Evolutionary conservation across 2,888 invertebrate species (phyloP).

Genomic region (Microctonus brassicae): DNA sequence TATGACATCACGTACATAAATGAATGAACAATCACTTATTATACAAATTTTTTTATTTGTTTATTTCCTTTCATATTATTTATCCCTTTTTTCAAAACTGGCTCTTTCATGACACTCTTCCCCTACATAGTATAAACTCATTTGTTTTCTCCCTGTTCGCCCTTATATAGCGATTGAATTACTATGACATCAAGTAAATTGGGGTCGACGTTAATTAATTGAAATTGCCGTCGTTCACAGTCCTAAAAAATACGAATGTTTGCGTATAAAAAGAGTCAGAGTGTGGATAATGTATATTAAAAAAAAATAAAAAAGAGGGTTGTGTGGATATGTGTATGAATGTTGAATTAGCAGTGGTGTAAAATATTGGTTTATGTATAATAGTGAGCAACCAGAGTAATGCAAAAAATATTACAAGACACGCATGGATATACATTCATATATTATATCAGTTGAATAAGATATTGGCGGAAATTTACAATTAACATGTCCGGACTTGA

Average conservation of each 20-base stretch:
- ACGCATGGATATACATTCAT: background rate
- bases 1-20: too few species aligned
- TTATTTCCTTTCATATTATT: too few species aligned
- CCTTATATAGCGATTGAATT: conserved; percentile 22
- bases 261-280: background rate
- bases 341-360: too few species aligned
- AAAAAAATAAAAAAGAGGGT: too few species aligned
- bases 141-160: background rate
- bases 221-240: conserved; percentile 7
- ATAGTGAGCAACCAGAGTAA: background rate
- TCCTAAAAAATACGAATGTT: background rate
- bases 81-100: too few species aligned
- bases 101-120: too few species aligned
- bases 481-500: conserved; percentile 66
- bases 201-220: conserved; percentile 37
- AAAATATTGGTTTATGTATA: too few species aligned
- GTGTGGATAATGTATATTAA: background rate
- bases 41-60: too few species aligned
- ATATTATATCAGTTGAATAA: conserved; percentile 3
- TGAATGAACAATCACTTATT: too few species aligned
- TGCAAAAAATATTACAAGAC: background rate
- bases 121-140: background rate
- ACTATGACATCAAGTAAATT: conserved; percentile 34
- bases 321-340: too few species aligned
- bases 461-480: conserved; percentile 63